Evolutionary conservation across 2,888 invertebrate species (phyloP).

Genomic region (Euplagia quadripunctaria): DNA sequence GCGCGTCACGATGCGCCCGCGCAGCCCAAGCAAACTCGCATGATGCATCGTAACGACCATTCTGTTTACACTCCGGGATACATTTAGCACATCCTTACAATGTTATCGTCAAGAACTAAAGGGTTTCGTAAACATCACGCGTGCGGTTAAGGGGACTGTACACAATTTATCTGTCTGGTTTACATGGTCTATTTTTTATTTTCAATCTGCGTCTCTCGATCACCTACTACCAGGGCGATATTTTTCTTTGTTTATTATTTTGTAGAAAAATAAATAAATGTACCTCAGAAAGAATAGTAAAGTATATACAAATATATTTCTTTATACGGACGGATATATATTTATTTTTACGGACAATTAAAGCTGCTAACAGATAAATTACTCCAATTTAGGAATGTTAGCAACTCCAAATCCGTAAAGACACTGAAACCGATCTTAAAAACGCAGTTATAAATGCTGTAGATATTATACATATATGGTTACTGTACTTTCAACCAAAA

Average conservation of each 20-base stretch:
- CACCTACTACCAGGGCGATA: neutral
- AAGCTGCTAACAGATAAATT: too few relatives aligned
- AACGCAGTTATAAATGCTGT: too few relatives aligned
- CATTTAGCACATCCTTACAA: conserved; percentile 60
- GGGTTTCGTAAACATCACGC: conserved; percentile 52
- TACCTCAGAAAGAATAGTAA: too few relatives aligned
- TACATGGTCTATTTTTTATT: conserved; percentile 6
- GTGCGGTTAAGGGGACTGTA: conserved; percentile 39
- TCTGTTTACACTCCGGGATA: conserved; percentile 47
- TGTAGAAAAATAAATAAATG: too few relatives aligned
- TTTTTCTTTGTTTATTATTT: neutral
- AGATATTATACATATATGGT: too few relatives aligned
- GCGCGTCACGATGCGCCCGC: conserved; percentile 46
- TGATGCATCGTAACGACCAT: conserved; percentile 50
- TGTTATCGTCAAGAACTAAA: conserved; percentile 51
- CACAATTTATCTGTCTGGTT: conserved; percentile 25
- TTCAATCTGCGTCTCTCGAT: neutral
- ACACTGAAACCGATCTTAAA: too few relatives aligned
- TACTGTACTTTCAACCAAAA: too few relatives aligned
- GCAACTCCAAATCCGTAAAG: too few relatives aligned
- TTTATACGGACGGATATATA: too few relatives aligned
- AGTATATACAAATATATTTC: too few relatives aligned
- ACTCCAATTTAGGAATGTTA: too few relatives aligned
- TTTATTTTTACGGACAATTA: too few relatives aligned
- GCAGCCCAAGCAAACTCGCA: conserved; percentile 39